Evolutionary conservation across 2,113 vertebrate genomes (phyloP).

Genomic region (Triplophysa dalaica): DNA sequence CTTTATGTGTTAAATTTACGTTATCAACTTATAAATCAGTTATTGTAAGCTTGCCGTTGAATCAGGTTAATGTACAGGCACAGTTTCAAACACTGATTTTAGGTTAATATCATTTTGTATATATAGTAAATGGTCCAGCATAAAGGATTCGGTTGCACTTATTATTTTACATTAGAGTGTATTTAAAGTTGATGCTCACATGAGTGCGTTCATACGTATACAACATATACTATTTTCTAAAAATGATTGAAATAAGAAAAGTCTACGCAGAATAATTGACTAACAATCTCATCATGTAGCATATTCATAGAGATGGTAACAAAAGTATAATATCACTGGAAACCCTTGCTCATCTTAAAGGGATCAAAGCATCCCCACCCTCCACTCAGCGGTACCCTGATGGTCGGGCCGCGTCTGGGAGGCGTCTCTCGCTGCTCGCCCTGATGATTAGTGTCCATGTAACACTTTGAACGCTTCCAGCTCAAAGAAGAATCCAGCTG

Average conservation of each 20-base stretch:
- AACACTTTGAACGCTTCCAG: constrained; percentile 71
- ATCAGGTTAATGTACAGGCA: too few species aligned
- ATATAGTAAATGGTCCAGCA: too few species aligned
- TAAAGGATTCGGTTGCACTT: too few species aligned
- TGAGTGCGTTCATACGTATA: too few species aligned
- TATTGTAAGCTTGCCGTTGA: too few species aligned
- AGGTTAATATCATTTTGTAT: too few species aligned
- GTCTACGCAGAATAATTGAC: not conserved
- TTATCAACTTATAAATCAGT: too few species aligned
- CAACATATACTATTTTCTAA: too few species aligned
- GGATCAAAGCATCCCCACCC: constrained; percentile 74
- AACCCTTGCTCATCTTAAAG: constrained; percentile 63
- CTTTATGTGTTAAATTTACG: too few species aligned
- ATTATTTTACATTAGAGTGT: too few species aligned
- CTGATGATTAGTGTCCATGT: constrained; percentile 73
- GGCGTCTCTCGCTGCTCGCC: constrained; percentile 64
- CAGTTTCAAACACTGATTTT: too few species aligned
- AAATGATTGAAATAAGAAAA: not conserved
- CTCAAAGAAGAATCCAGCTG: constrained; percentile 77
- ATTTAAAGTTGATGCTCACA: too few species aligned
- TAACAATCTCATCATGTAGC: not conserved
- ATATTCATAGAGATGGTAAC: constrained; percentile 32
- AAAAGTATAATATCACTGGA: constrained; percentile 70
- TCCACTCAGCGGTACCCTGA: constrained; percentile 65
- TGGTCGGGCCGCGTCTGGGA: constrained; percentile 66